phyloP scores from a whole-genome alignment of 2,888 invertebrate genomes.

The Abscondita cerata region DNA sequence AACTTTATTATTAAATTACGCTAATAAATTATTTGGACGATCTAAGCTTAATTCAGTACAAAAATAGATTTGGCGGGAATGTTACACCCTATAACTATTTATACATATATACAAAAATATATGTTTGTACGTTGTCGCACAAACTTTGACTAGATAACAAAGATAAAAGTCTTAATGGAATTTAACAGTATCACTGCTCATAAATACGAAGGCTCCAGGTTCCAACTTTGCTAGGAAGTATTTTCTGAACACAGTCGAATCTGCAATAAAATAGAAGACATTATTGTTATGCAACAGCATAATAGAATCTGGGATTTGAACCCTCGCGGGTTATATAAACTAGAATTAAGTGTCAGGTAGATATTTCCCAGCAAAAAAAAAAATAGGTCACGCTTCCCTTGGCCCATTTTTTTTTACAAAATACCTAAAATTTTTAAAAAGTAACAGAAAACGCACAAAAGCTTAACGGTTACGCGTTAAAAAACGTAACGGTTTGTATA shows the following conservation, averaged over 20 bases:
- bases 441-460: not conserved
- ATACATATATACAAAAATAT: slow-evolving; percentile 9
- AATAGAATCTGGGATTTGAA: not conserved
- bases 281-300: not conserved
- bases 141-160: slow-evolving; percentile 33
- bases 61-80: slow-evolving; percentile 12
- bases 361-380: not conserved
- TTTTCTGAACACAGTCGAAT: too few species aligned
- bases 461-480: slow-evolving; percentile 1
- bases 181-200: slow-evolving; percentile 28
- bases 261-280: too few species aligned
- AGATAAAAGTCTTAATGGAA: slow-evolving; percentile 17
- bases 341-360: not conserved
- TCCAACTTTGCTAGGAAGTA: not conserved
- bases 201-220: slow-evolving; percentile 20
- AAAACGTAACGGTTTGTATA: slow-evolving; percentile 1
- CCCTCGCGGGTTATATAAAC: not conserved
- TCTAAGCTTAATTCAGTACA: slow-evolving; percentile 14
- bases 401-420: not conserved
- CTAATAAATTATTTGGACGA: slow-evolving; percentile 11
- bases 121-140: slow-evolving; percentile 25
- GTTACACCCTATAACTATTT: slow-evolving; percentile 4
- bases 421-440: not conserved
- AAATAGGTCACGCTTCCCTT: slow-evolving; percentile 8
- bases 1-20: slow-evolving; percentile 3